These are phyloP conservation scores for Craseonycteris thonglongyai DNA, from an alignment of 2,113 vertebrate genomes.

Conservation along the genomic window DNA sequence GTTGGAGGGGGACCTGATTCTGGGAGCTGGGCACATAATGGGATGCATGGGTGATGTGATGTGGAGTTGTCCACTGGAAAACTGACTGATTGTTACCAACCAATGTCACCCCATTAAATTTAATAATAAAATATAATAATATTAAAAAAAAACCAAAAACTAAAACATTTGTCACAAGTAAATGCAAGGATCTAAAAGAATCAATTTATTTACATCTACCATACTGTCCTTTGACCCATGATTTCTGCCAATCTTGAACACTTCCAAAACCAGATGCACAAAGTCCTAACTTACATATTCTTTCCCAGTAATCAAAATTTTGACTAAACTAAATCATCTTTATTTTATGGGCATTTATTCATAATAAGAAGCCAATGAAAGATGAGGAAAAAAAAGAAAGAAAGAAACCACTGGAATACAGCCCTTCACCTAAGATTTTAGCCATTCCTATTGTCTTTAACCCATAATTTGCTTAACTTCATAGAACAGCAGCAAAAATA, in stretches of 20 bases:
- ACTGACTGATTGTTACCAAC: too few relatives aligned
- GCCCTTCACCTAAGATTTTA: not conserved
- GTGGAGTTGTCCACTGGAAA: too few relatives aligned
- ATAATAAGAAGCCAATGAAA: conserved; percentile 30
- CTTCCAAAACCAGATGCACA: not conserved
- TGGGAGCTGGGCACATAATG: too few relatives aligned
- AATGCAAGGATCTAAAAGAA: not conserved
- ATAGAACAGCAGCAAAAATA: conserved; percentile 42
- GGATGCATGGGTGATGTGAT: too few relatives aligned
- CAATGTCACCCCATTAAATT: too few relatives aligned
- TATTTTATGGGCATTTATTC: conserved; percentile 31
- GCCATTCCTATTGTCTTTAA: not conserved
- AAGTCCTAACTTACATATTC: not conserved
- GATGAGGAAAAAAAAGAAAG: too few relatives aligned
- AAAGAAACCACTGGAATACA: conserved; percentile 36
- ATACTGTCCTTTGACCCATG: not conserved
- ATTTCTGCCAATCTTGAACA: not conserved
- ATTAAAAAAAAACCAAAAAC: too few relatives aligned
- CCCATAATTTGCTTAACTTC: conserved; percentile 52
- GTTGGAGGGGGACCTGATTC: too few relatives aligned
- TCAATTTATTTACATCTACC: not conserved
- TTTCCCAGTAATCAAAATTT: not conserved
- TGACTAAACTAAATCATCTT: conserved; percentile 1
- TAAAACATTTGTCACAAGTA: not conserved
- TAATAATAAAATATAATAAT: too few relatives aligned